Conservation (phyloP, 2,888 invertebrate genomes). For the Sceliomorpha sp. region DNA sequence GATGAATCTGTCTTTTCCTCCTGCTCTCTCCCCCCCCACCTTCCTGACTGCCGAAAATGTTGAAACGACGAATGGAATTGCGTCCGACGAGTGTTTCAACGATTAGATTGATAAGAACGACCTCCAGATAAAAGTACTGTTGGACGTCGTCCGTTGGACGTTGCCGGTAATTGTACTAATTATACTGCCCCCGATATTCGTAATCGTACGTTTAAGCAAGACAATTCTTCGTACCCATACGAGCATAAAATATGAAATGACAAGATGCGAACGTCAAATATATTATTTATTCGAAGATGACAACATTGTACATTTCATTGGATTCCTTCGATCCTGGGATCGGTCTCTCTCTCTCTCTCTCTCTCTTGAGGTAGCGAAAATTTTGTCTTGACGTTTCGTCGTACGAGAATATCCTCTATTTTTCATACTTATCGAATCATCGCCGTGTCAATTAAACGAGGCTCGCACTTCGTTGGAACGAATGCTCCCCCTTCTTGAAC, state of each 20-base stretch:
- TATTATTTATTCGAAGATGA: too few species aligned
- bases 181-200: slow-evolving; percentile 10
- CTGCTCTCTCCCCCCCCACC: too few species aligned
- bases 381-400: too few species aligned
- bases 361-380: too few species aligned
- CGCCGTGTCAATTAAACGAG: slow-evolving; percentile 46
- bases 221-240: too few species aligned
- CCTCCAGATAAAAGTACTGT: background rate
- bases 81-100: background rate
- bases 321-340: too few species aligned
- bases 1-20: slow-evolving; percentile 22
- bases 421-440: slow-evolving; percentile 36
- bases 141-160: background rate
- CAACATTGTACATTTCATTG: too few species aligned
- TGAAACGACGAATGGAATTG: background rate
- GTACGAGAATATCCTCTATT: slow-evolving; percentile 30
- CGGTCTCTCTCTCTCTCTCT: too few species aligned
- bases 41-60: slow-evolving; percentile 37
- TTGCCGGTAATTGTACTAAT: slow-evolving; percentile 25
- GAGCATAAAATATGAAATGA: too few species aligned
- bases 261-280: too few species aligned
- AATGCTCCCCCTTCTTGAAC: slow-evolving; percentile 15
- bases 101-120: slow-evolving; percentile 1
- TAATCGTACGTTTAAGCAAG: too few species aligned
- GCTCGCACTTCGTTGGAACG: slow-evolving; percentile 22